Evolutionary conservation across 2,113 vertebrate species (phyloP).

Genomic region (Atlantisia rogersi): DNA sequence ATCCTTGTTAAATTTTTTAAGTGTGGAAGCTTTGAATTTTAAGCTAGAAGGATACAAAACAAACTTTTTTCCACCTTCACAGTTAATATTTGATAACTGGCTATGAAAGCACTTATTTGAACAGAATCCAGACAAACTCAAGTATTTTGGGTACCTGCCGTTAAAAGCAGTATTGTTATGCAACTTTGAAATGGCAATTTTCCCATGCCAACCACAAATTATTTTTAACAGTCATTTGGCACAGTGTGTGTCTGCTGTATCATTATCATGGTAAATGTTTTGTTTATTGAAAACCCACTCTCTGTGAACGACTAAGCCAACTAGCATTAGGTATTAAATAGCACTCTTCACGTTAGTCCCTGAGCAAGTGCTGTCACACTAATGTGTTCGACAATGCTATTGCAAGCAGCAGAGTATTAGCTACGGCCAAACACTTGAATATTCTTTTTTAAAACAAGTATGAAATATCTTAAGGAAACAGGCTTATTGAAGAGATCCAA

Average conservation of each 20-base stretch:
- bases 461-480: neutral
- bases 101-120: neutral
- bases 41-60: neutral
- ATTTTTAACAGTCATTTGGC: neutral
- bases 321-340: neutral
- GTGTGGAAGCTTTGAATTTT: neutral
- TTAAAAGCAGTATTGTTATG: neutral
- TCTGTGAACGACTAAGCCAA: neutral
- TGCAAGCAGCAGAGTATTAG: neutral
- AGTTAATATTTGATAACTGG: neutral
- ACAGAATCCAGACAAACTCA: neutral
- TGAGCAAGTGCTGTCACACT: neutral
- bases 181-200: neutral
- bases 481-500: fast-evolving
- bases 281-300: constrained; percentile 34
- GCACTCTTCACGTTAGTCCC: neutral
- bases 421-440: neutral
- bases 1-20: neutral
- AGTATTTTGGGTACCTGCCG: neutral
- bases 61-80: neutral
- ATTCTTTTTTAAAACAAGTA: neutral
- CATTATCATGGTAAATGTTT: neutral
- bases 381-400: neutral
- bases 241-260: neutral
- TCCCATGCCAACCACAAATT: neutral